Percentiles rank a stretch among this genome's conserved stretches.
These are phyloP conservation scores for Drosophila sucinea DNA, from an alignment of 1,140 invertebrate species.

Conservation along the genomic window DNA sequence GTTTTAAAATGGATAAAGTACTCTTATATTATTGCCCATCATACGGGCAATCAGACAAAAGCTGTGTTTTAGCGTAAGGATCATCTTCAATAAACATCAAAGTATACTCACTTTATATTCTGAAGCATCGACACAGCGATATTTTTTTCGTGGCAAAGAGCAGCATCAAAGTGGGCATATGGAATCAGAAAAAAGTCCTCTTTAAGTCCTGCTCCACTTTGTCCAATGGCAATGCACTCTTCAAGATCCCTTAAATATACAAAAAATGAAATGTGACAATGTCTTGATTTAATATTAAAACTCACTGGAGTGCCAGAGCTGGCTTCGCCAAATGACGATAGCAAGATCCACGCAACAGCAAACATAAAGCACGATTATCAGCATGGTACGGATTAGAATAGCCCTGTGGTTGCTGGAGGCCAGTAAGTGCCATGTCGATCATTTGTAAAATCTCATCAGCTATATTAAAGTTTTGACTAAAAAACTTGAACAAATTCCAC, in stretches of 20 bases:
- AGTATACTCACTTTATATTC: conserved; percentile 88
- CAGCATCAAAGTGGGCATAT: conserved; percentile 94
- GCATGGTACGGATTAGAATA: conserved; percentile 84
- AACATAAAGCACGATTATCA: conserved; percentile 91
- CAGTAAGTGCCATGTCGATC: conserved; percentile 87
- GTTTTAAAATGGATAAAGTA: no score
- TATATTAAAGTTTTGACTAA: conserved; percentile 88
- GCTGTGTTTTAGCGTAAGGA: no score
- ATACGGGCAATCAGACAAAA: no score
- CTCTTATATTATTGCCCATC: no score
- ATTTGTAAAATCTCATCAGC: conserved; percentile 88
- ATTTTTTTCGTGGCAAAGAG: conserved; percentile 89
- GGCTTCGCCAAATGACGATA: conserved; percentile 89
- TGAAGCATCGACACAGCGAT: conserved; percentile 90
- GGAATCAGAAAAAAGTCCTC: conserved; percentile 94
- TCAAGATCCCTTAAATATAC: conserved; percentile 85
- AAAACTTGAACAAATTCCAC: conserved; percentile 96
- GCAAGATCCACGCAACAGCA: conserved; percentile 93
- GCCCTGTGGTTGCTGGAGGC: conserved; percentile 56
- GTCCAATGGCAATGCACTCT: conserved; percentile 87
- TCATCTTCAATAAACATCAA: not conserved
- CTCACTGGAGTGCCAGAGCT: conserved; percentile 88
- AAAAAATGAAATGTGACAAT: conserved; percentile 6
- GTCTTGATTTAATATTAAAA: not conserved
- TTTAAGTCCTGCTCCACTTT: conserved; percentile 85